A percentile compares a stretch with the other conserved stretches of the same genome.
phyloP scores from a whole-genome alignment of 2,797 vertebrate genomes.

The Sebastolobus altivelis region DNA sequence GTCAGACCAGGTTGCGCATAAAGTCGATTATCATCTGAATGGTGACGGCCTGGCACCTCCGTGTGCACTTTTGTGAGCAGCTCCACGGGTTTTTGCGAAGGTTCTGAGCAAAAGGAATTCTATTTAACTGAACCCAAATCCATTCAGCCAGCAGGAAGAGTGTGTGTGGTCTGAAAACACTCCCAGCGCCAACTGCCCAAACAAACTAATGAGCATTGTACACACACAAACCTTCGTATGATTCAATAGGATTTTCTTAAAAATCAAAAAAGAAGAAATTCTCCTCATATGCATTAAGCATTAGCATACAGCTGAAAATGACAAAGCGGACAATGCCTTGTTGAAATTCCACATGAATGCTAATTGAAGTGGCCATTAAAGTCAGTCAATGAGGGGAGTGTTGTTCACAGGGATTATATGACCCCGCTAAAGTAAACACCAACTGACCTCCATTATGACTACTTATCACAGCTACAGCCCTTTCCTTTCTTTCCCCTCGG shows the following conservation, averaged over 20 bases:
- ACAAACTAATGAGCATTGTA: slow-evolving; percentile 80
- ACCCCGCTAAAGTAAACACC: slow-evolving; percentile 79
- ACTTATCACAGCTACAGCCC: slow-evolving; percentile 78
- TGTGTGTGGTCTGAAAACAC: slow-evolving; percentile 83
- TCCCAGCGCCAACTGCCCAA: slow-evolving; percentile 73
- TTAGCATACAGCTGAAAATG: slow-evolving; percentile 81
- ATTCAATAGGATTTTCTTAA: slow-evolving; percentile 30
- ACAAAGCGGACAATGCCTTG: slow-evolving; percentile 57
- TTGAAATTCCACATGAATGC: slow-evolving; percentile 76
- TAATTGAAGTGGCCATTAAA: slow-evolving; percentile 80
- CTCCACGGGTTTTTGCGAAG: slow-evolving; percentile 57
- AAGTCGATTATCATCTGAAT: slow-evolving; percentile 76
- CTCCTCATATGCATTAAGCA: slow-evolving; percentile 40
- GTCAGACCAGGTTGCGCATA: slow-evolving; percentile 33
- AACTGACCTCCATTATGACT: slow-evolving; percentile 81
- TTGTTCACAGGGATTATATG: slow-evolving; percentile 77
- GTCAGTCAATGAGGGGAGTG: slow-evolving; percentile 70
- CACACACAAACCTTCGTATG: slow-evolving; percentile 40
- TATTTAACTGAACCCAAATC: slow-evolving; percentile 74
- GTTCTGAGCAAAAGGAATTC: slow-evolving; percentile 76
- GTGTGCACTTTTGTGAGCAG: slow-evolving; percentile 51
- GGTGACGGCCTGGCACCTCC: slow-evolving; percentile 55
- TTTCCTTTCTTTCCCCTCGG: slow-evolving; percentile 71
- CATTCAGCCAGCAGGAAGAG: slow-evolving; percentile 77
- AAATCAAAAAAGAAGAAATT: slow-evolving; percentile 15